These are phyloP conservation scores for Panagrolaimus sp. DNA, from an alignment of 1,140 invertebrate species.

Conservation along the genomic window DNA sequence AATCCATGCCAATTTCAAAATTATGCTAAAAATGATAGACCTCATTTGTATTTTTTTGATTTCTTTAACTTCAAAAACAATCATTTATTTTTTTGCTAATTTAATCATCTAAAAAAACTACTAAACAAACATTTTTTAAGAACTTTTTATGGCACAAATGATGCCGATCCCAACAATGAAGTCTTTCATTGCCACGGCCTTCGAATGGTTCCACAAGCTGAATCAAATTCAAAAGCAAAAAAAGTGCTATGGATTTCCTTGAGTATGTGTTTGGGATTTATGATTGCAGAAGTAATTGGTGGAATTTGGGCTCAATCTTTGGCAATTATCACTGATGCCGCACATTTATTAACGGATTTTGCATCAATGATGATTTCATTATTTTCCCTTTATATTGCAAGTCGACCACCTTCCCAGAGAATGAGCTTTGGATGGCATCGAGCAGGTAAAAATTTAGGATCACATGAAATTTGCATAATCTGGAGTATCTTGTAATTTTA, in stretches of 20 bases:
- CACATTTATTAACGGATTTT: slow-evolving; percentile 90
- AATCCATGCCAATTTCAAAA: too few relatives aligned
- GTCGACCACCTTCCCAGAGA: slow-evolving; percentile 75
- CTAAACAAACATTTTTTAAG: too few relatives aligned
- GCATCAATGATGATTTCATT: slow-evolving; percentile 94
- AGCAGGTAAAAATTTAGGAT: slow-evolving; percentile 64
- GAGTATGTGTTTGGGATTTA: slow-evolving; percentile 51
- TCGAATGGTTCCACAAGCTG: slow-evolving; percentile 11
- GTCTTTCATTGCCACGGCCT: slow-evolving; percentile 48
- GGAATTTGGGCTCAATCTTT: slow-evolving; percentile 84
- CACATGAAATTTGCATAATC: slow-evolving; percentile 42
- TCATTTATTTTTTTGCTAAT: too few relatives aligned
- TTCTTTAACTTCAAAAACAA: too few relatives aligned
- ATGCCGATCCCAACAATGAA: slow-evolving; percentile 23
- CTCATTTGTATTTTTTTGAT: too few relatives aligned
- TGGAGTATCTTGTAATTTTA: slow-evolving; percentile 55
- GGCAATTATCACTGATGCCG: slow-evolving; percentile 87
- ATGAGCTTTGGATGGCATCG: slow-evolving; percentile 79
- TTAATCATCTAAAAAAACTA: too few relatives aligned
- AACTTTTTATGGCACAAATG: background rate
- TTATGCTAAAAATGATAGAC: too few relatives aligned
- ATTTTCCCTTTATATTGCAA: slow-evolving; percentile 83
- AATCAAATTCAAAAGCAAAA: slow-evolving; percentile 34
- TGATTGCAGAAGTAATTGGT: slow-evolving; percentile 66
- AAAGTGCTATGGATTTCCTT: slow-evolving; percentile 54